Conservation (phyloP, 1,140 invertebrate genomes). For the Anastatus disparis region DNA sequence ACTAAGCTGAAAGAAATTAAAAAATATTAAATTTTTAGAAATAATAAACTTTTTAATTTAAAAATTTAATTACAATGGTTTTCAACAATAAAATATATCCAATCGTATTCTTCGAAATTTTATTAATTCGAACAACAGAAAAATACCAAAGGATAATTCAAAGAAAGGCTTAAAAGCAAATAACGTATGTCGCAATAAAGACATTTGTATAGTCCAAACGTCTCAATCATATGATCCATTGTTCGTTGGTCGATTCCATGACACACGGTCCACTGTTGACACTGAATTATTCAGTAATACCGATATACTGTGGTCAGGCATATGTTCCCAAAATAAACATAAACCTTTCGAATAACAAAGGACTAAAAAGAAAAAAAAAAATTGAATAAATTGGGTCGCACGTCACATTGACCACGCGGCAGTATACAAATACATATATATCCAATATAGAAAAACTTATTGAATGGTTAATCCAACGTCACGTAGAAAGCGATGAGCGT, state of each 20-base stretch:
- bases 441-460: neutral
- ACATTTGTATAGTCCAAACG: constrained; percentile 9
- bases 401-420: neutral
- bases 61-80: no score
- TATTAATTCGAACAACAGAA: no score
- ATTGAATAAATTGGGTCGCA: constrained; percentile 22
- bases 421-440: neutral
- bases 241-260: neutral
- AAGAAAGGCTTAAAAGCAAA: no score
- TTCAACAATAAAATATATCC: no score
- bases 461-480: neutral
- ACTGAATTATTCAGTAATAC: constrained; percentile 6
- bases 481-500: neutral
- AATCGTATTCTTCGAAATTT: no score
- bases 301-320: neutral
- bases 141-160: no score
- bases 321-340: neutral
- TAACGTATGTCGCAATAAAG: constrained; percentile 9
- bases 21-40: no score
- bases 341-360: neutral
- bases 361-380: no score
- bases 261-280: neutral
- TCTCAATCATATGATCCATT: constrained; percentile 8
- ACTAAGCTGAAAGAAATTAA: no score
- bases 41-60: no score